phyloP scores from a whole-genome alignment of 2,888 invertebrate species.

The Cremastinae sp. region DNA sequence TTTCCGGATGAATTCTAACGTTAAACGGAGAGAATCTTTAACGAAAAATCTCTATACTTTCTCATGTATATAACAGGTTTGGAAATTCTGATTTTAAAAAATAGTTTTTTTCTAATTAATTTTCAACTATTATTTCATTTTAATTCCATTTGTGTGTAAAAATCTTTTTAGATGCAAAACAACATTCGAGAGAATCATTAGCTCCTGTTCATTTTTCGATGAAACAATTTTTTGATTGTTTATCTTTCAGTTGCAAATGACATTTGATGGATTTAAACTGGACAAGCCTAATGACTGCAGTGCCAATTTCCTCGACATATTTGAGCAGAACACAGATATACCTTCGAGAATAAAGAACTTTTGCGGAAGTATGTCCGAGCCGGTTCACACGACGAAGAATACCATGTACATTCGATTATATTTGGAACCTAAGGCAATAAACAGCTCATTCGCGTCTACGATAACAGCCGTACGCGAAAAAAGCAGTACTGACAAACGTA shows the following conservation, averaged over 20 bases:
- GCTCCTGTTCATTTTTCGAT: too few relatives aligned
- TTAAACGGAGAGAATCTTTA: too few relatives aligned
- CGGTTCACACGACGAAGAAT: slow-evolving; percentile 86
- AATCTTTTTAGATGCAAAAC: too few relatives aligned
- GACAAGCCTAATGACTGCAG: slow-evolving; percentile 90
- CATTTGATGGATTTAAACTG: slow-evolving; percentile 85
- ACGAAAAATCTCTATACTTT: too few relatives aligned
- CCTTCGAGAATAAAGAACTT: slow-evolving; percentile 86
- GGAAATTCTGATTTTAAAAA: too few relatives aligned
- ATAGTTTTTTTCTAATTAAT: too few relatives aligned
- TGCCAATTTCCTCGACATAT: slow-evolving; percentile 88
- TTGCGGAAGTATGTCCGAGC: slow-evolving; percentile 93
- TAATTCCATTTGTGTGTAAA: too few relatives aligned
- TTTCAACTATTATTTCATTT: too few relatives aligned
- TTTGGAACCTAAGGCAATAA: slow-evolving; percentile 84
- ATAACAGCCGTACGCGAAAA: slow-evolving; percentile 89
- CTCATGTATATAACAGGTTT: too few relatives aligned
- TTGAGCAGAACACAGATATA: slow-evolving; percentile 84
- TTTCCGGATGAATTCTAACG: too few relatives aligned
- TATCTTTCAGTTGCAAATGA: slow-evolving; percentile 84
- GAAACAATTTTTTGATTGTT: too few relatives aligned
- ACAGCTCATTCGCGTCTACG: slow-evolving; percentile 86
- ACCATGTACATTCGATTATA: slow-evolving; percentile 89
- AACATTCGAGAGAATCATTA: too few relatives aligned
- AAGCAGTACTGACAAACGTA: slow-evolving; percentile 80